Evolutionary conservation across 2,797 vertebrate genomes (phyloP), one percentile per base, ranked within the genome.

Genomic region (Pelochelys cantorii): DNA sequence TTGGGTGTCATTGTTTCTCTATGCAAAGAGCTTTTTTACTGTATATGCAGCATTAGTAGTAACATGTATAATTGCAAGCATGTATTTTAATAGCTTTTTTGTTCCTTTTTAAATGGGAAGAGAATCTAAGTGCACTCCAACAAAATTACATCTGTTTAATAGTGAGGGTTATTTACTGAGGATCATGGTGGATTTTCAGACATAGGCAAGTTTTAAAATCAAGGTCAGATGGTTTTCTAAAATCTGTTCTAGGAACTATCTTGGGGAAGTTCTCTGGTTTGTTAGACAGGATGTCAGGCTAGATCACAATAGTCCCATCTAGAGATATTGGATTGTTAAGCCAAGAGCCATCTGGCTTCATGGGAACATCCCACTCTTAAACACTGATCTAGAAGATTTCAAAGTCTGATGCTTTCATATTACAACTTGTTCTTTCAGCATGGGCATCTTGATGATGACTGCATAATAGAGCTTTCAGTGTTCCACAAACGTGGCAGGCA

Each of bases 381-480:
- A 7, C 42, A 2, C 2, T 15, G 31, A 23, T 87, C 23, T 88
- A 27, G 31, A 34, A 84, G 15, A 37, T 34, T n/a, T 57, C 17
- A 75, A 82, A 85, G 23, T 29, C 42, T 94, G 5, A 11, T 2
- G 6, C 20, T 89, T 94, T 29, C 78, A 4, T 81, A 91, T 79
- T 34, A 1, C 0, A 37, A 68, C 55, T 91, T 94, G 62, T 92
- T 92, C 56, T 97, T 97, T 27, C 96, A 98, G 99, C 95, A 99
- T 91, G 98, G 98, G 60, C 98, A 98, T 91, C 98, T 99, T 81
- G 99, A 99, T 96, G 99, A 99, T 92, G 99, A 99, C 96, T 99
- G 99, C 6, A 60, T 99, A 92, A 98, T 98, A 17, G 99, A 99
- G 97, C 99, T 99, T 97, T 98, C 99, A 2, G 98, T 99, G 84